Base-by-base conservation (phyloP, 2,113 vertebrate species). In the Takifugu flavidus region DNA sequence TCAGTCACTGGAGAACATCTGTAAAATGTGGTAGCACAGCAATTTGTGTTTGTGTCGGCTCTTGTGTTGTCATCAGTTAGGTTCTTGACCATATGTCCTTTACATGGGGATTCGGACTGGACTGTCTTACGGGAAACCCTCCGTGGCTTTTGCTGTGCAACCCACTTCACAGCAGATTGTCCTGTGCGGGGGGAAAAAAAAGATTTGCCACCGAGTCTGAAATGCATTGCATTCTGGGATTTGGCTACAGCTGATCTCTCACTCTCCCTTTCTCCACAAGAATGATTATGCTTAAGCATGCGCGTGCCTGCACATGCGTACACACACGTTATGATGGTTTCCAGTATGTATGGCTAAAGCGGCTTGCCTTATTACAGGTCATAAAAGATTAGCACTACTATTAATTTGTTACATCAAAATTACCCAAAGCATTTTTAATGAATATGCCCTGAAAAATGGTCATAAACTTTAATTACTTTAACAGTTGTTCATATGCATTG, bases 221-320 rank as follows among this genome's bases (percentile, higher is more conserved):
- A 66, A 77, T 75, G 75, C 77, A 72, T 26, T 82, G 80, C 85
- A 87, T 86, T 80, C 77, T 83, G 86, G 88, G 84, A 83, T 67
- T 73, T 79, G 70, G 78, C 69, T 73, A 77, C 78, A 73, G 67
- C 69, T 82, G 84, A 82, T 82, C 76, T 80, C 75, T 75, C 61
- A 56, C 59, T 75, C 75, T 75, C 76, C 65, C 52, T 75, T 72
- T 79, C 80, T 72, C 65, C 31, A 65, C 65, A 71, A 72, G 81
- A 74, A 66, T 84, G 75, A 81, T 72, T 74, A 62, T 58, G 75
- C 82, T 85, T 80, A 82, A 77, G 71, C 50, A 65, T 1, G 59
- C 50, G 61, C 25, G 56, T 59, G 46, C 46, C 53, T 49, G 42
- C 58, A 27, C 31, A 55, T 66, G 46, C 66, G 52, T 44, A 15